Base-by-base conservation (phyloP, 2,797 vertebrate species). In the Syndactyla subalaris region DNA sequence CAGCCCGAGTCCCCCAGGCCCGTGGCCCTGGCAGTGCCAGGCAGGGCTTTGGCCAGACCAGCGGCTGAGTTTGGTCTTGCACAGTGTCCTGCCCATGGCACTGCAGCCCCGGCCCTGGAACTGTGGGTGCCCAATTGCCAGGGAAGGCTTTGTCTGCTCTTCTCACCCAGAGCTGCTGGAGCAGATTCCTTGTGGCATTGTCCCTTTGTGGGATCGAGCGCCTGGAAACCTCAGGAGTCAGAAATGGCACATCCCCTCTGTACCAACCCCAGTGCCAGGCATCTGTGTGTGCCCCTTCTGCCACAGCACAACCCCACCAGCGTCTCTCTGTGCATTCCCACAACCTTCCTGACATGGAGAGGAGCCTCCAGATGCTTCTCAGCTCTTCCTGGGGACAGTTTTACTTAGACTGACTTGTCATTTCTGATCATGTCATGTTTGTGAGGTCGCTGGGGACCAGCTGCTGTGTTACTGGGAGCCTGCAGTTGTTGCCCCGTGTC, bases 321-420 rank as follows among this genome's bases (percentile, higher is more conserved):
- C 1, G 2, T 19, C 12, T 26, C 29, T 24, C 49, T 13, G 34
- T 22, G 18, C 36, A 9, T 68, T 73, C n/a, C 65, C 51, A 17
- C 36, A 30, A 4, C 59, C 41, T 57, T 73, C 61, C 61, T 3
- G 57, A 49, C 41, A n/a, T 0, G 43, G 23, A 48, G 23, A 34
- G 54, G 30, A 54, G 36, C 10, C 76, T 91, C 67, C 84, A 79
- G 83, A 66, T 85, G 79, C 79, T 90, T 57, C 82, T 46, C 46
- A 19, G 75, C 52, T 67, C 52, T 45, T 91, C 77, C 22, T 34
- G 61, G 73, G 81, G 65, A 83, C 51, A 39, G 29, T 79, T 77
- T 74, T 65, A 14, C 51, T 52, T 65, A 61, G 43, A 21, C 34
- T 45, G 36, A 9, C 30, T 46, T 85, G 87, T 79, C 77, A 23